Evolutionary conservation across 1,140 invertebrate genomes (phyloP).

Genomic region (Cecropterus lyciades): DNA sequence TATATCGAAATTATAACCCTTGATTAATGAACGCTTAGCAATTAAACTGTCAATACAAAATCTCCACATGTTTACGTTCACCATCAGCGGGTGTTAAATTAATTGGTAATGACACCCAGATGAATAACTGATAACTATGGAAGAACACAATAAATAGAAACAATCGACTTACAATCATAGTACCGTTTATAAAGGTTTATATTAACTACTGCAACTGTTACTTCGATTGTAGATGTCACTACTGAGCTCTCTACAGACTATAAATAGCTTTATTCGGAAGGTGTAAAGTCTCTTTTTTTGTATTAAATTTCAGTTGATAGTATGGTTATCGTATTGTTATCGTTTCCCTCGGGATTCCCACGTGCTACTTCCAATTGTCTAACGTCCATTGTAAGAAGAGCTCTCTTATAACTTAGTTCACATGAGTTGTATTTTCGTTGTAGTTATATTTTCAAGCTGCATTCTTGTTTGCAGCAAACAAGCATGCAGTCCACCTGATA

Average conservation of each 20-base stretch:
- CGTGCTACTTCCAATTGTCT: slow-evolving; percentile 46
- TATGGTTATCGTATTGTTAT: slow-evolving; percentile 1
- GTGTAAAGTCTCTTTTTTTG: background rate
- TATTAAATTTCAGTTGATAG: background rate
- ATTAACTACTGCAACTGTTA: background rate
- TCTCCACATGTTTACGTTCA: slow-evolving; percentile 26
- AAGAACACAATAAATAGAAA: background rate
- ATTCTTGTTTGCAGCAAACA: too few relatives aligned
- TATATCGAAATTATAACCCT: background rate
- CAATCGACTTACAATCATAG: slow-evolving; percentile 3
- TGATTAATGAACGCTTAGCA: slow-evolving; percentile 38
- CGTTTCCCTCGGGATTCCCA: slow-evolving; percentile 41
- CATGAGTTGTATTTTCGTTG: too few relatives aligned
- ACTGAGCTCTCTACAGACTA: too few relatives aligned
- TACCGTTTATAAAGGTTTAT: background rate
- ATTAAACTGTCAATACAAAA: slow-evolving; percentile 27
- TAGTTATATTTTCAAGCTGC: too few relatives aligned
- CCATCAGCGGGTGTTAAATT: slow-evolving; percentile 20
- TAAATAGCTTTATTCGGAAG: background rate
- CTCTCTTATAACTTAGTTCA: too few relatives aligned
- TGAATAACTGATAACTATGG: slow-evolving; percentile 13
- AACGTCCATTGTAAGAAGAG: slow-evolving; percentile 35
- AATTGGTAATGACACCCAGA: slow-evolving; percentile 34
- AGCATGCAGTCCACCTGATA: too few relatives aligned
- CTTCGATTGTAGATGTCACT: background rate